Conservation (phyloP, 2,113 vertebrate genomes). For the Corvus cornix region DNA sequence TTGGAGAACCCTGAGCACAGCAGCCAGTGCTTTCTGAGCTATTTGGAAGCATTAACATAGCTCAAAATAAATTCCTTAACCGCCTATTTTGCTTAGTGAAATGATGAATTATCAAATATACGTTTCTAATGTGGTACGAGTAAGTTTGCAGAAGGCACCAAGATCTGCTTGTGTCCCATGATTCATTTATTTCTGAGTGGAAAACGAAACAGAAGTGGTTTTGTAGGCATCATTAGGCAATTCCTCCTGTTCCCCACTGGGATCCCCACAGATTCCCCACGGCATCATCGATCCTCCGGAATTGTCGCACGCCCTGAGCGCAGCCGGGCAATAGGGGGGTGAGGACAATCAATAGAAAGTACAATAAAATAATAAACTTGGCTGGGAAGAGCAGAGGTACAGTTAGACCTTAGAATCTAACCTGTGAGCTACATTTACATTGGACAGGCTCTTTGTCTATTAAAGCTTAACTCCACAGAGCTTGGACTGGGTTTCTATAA, state of each 20-base stretch:
- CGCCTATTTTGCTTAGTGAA: not conserved
- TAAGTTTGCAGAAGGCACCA: not conserved
- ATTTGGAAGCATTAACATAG: accelerated
- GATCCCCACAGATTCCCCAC: not conserved
- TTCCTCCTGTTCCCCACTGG: not conserved
- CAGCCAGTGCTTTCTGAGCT: not conserved
- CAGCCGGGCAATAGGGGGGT: not conserved
- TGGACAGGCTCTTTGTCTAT: not conserved
- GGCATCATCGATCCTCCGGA: not conserved
- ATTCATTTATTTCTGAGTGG: not conserved
- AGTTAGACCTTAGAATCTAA: not conserved
- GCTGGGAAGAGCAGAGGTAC: not conserved
- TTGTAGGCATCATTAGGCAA: not conserved
- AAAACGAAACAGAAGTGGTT: not conserved
- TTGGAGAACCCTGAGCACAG: not conserved
- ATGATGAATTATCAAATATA: not conserved
- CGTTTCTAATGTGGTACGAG: not conserved
- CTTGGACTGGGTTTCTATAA: not conserved
- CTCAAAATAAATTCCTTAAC: not conserved
- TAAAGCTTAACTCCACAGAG: not conserved
- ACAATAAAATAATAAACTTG: not conserved
- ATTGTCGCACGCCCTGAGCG: not conserved
- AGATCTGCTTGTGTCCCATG: not conserved
- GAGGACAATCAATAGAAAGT: not conserved
- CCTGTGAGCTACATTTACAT: not conserved